Conservation (phyloP, 2,113 vertebrate species). For the Aphelocoma coerulescens region DNA sequence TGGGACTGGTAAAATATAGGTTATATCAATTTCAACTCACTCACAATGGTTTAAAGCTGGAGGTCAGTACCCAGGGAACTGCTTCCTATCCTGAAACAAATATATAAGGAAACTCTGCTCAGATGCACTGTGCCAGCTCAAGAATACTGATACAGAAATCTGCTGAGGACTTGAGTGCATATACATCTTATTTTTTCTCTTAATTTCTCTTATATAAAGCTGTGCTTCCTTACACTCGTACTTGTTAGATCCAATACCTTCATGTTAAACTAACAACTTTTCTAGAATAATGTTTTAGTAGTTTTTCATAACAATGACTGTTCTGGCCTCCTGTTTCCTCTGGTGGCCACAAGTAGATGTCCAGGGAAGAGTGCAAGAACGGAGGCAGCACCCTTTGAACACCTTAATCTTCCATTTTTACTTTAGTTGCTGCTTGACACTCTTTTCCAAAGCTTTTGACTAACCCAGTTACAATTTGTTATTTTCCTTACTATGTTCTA, state of each 20-base stretch:
- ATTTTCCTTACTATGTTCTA: background rate
- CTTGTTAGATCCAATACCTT: background rate
- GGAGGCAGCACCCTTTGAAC: background rate
- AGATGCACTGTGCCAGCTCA: background rate
- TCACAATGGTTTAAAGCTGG: background rate
- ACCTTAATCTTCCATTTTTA: background rate
- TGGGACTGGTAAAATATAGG: background rate
- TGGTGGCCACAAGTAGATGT: background rate
- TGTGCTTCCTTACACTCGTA: accelerated
- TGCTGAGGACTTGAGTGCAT: background rate
- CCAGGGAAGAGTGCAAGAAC: background rate
- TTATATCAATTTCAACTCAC: background rate
- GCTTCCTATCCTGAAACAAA: background rate
- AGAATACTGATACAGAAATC: background rate
- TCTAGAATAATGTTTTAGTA: background rate
- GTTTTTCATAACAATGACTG: background rate
- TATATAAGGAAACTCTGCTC: background rate
- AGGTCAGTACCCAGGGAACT: background rate
- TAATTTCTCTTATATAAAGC: background rate
- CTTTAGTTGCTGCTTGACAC: background rate
- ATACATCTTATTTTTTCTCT: background rate
- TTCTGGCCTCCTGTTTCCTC: background rate
- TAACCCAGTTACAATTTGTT: background rate
- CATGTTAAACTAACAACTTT: background rate
- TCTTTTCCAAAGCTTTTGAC: background rate